Evolutionary conservation across 2,113 vertebrate genomes (phyloP), one percentile per base, ranked within the genome.

Genomic region (Phainopepla nitens): DNA sequence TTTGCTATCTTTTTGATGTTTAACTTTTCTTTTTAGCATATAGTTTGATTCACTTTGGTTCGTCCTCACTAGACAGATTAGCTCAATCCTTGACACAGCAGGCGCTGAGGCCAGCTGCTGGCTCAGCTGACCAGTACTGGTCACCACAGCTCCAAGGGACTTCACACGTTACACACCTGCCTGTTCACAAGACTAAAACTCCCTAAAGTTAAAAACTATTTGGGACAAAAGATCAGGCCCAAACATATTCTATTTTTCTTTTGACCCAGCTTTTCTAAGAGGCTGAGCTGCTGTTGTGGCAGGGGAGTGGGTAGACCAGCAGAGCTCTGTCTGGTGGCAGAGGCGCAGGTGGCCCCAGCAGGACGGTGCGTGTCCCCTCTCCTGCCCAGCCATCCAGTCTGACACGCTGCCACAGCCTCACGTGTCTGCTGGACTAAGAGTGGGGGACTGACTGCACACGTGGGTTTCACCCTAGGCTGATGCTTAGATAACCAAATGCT

Each of bases 341-440:
- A 33, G 45, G 27, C 2, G 3, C 53, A 9, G 16, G 58, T 54
- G 51, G 33, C 33, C 56, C 42, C 9, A 3, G 45, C 25, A 54
- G 31, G 22, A n/a, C 13, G 23, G 42, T 4, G 5, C 27, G 2
- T 0, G 13, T 41, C 49, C 57, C 84, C 12, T 15, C 27, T 90
- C 64, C 71, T 36, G 51, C 64, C 47, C 42, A 8, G 22, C 23
- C 25, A 47, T 12, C n/a, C 15, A 1, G 24, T 3, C 10, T 4
- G 39, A 56, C 17, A 24, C 0, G 0, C 28, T 49, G 35, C 25
- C 76, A 20, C 51, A 44, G 10, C 33, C 69, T 28, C 22, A 12
- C 0, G 0, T 3, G 4, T 10, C 68, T 50, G 53, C 57, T n/a
- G 35, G 35, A 28, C 77, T 24, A 25, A 41, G 18, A 17, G 3